Evolutionary conservation across 2,888 invertebrate species (phyloP), one percentile per base, ranked within the genome.

Genomic region (Synergus itoensis): DNA sequence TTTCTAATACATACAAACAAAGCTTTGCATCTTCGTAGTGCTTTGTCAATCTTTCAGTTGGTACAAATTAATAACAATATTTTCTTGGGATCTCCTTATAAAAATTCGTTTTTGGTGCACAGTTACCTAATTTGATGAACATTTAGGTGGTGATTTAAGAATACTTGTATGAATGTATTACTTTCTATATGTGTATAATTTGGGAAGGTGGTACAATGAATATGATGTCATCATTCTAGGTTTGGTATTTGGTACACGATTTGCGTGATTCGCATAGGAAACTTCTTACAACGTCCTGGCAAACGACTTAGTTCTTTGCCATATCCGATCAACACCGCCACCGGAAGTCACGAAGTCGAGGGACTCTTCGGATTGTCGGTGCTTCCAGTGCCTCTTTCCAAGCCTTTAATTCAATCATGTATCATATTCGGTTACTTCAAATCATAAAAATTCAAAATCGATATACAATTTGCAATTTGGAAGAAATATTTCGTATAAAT

Each of bases 181-280:
- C 1, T 65, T 48, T 41, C n/a, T 48, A 67, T 76, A 48, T 4
- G 75, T 41, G 45, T 64, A 79, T 36, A 79, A 81, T 67, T 77
- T 82, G 82, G 69, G 28, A 21, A 62, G 21, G 62, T 62, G 28
- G 80, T 77, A 86, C 82, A 84, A 86, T 82, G 73, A 77, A 80
- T 86, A 87, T 90, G 90, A 89, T 88, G 87, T 88, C 88, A 89
- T 78, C 85, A 83, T 83, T 82, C 82, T 80, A 76, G 76, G 76
- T 76, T 85, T 86, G 88, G 89, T 90, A 91, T 90, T 90, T 90
- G 88, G 88, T 89, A 90, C 89, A 88, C 84, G 85, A 76, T 84
- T 85, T 78, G 85, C 89, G 90, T 90, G 89, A 89, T 90, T 85
- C 81, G 90, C 88, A 90, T 90, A 86, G 86, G 84, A 82, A 83